Percentiles rank a stretch among this genome's conserved stretches.
Conservation (phyloP, 2,888 invertebrate species). For the Zele albiditarsus region DNA sequence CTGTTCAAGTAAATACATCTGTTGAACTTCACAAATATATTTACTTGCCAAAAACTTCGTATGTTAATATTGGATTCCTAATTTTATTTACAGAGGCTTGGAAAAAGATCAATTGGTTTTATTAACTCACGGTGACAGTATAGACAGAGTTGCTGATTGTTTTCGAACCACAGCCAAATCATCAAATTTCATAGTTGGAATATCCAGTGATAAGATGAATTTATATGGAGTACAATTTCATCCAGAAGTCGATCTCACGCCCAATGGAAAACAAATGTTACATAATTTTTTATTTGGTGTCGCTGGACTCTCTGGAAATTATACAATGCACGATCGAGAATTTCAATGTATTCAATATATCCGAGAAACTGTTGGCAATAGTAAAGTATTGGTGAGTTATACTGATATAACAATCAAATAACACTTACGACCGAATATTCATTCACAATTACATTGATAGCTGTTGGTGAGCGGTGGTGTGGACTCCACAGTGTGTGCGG, state of each 20-base stretch:
- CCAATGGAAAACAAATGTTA: conserved; percentile 92
- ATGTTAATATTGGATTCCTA: background rate
- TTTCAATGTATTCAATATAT: conserved; percentile 94
- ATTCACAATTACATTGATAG: conserved; percentile 72
- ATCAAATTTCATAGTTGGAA: conserved; percentile 87
- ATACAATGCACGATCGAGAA: conserved; percentile 91
- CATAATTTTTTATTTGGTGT: conserved; percentile 96
- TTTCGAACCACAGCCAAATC: conserved; percentile 92
- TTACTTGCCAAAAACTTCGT: background rate
- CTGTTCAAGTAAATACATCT: conserved; percentile 88
- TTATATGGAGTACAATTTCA: conserved; percentile 99
- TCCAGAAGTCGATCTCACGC: conserved; percentile 97
- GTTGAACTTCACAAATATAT: background rate
- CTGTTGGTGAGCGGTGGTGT: conserved; percentile 97
- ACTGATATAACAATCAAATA: background rate
- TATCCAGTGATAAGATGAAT: conserved; percentile 91
- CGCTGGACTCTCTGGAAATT: conserved; percentile 88
- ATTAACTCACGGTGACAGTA: conserved; percentile 97
- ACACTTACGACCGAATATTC: background rate
- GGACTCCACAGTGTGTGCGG: conserved; percentile 99
- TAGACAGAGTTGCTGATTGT: conserved; percentile 91
- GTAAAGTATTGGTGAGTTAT: conserved; percentile 90
- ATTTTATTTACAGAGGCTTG: conserved; percentile 80
- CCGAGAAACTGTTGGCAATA: conserved; percentile 88
- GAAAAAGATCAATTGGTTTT: conserved; percentile 91